Evolutionary conservation across 2,888 invertebrate genomes (phyloP).

Genomic region (Dicranocentrus wangi): DNA sequence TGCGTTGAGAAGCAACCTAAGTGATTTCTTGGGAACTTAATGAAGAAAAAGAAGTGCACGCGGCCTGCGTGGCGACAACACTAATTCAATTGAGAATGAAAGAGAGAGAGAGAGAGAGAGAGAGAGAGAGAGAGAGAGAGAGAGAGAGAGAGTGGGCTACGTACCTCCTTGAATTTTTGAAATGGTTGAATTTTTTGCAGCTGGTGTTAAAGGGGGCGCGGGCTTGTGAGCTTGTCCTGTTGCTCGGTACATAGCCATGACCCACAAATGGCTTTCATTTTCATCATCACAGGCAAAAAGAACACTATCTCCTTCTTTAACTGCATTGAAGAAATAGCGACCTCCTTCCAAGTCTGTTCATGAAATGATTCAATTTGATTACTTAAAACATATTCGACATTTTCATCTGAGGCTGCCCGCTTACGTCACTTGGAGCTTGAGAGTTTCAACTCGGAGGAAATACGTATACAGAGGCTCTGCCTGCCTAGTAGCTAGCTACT

Average conservation of each 20-base stretch:
- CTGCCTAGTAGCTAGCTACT: too few relatives aligned
- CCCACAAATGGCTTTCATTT: constrained; percentile 98
- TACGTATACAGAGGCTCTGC: too few relatives aligned
- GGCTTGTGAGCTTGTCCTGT: constrained; percentile 99
- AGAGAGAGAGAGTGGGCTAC: constrained; percentile 69
- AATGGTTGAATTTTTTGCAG: constrained; percentile 88
- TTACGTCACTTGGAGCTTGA: background rate
- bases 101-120: background rate
- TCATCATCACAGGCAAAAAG: constrained; percentile 97
- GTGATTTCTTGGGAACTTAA: too few relatives aligned
- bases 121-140: background rate
- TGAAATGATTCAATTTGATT: constrained; percentile 21
- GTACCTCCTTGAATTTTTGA: constrained; percentile 92
- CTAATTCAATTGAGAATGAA: too few relatives aligned
- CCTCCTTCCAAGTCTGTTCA: constrained; percentile 88
- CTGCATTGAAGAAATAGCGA: constrained; percentile 98
- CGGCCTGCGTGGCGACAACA: too few relatives aligned
- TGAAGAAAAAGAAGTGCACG: too few relatives aligned
- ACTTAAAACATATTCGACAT: background rate
- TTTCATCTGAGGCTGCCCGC: background rate
- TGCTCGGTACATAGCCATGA: constrained; percentile 99
- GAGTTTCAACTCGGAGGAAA: background rate
- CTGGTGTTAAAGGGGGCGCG: constrained; percentile 90
- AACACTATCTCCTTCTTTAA: constrained; percentile 97
- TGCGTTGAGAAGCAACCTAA: too few relatives aligned